Base-by-base conservation (phyloP, 2,888 invertebrate species). In the Lymantria monacha region DNA sequence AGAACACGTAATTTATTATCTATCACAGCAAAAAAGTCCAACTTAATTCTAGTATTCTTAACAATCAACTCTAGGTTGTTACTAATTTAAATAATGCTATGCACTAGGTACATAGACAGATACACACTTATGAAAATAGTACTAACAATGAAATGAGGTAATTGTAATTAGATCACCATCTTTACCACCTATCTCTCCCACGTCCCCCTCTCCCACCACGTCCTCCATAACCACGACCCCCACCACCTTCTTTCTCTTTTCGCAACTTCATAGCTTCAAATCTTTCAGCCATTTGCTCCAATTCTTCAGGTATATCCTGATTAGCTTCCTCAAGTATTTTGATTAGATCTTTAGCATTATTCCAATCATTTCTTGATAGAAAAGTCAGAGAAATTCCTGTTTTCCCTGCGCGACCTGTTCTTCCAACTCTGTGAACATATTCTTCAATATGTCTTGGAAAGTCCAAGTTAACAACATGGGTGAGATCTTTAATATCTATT, bases 371-470 rank as follows among this genome's bases (percentile, higher is more conserved):
- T 40, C 95, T 92, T 0, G 97, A 94, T 58, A 99, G 88, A 67
- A 96, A 95, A 49, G 97, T 96, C 36, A 98, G 93, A 0, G 98
- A 95, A 48, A 94, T 94, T 0, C 99, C 98, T 0, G 93, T 94
- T 54, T 94, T 93, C 12, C 98, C 98, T 12, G 99, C 98, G 52
- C 98, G 93, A 0, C 98, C 99, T 0, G 98, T 99, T 55, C 99
- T 93, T 0, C 98, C 98, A n/a, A 99, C 97, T 55, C 98, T 93
- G 78, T 99, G 98, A 0, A 97, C 97, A 85, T 98, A 99, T 73
- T 99, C 98, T 79, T 98, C 98, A 69, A 98, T 97, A 70, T 98
- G 97, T 12, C 95, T 93, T 0, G 98, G 98, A 73, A 98, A 98
- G 83, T 99, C 98, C 69, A 94, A 96, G 82, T 99, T 99, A 30